Evolutionary conservation across 2,797 vertebrate genomes (phyloP).

Genomic region (Lindbergichthys nudifrons): DNA sequence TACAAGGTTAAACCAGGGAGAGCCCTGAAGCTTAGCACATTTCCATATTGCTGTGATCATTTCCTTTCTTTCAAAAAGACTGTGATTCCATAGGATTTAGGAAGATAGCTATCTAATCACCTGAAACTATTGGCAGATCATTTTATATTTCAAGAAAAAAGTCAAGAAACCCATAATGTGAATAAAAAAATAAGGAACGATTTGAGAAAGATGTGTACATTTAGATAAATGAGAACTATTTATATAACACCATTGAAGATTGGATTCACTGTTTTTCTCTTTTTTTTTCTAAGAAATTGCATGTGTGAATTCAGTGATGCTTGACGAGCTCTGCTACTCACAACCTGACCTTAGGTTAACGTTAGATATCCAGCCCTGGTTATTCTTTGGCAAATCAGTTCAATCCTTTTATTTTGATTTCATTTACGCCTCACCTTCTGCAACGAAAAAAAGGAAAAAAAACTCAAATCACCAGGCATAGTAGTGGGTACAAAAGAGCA

Average conservation of each 20-base stretch:
- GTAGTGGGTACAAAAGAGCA: constrained; percentile 90
- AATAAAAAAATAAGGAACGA: constrained; percentile 79
- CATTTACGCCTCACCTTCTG: constrained; percentile 87
- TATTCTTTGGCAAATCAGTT: constrained; percentile 68
- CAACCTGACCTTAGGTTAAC: constrained; percentile 85
- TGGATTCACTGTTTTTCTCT: constrained; percentile 74
- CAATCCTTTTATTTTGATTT: constrained; percentile 28
- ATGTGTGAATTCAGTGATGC: constrained; percentile 90
- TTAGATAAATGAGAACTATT: constrained; percentile 90
- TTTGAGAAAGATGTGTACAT: constrained; percentile 89
- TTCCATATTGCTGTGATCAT: constrained; percentile 84
- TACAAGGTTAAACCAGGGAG: constrained; percentile 82
- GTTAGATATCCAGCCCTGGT: constrained; percentile 85
- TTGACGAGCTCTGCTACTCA: constrained; percentile 91
- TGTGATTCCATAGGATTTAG: constrained; percentile 87
- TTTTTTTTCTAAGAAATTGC: constrained; percentile 75
- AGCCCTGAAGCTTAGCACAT: constrained; percentile 85
- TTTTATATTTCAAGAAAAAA: constrained; percentile 79
- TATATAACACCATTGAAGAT: constrained; percentile 86
- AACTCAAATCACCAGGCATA: constrained; percentile 85
- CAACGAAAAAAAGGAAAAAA: constrained; percentile 82
- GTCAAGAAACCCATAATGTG: constrained; percentile 72
- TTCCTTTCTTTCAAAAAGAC: constrained; percentile 83
- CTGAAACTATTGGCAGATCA: constrained; percentile 81
- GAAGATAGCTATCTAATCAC: constrained; percentile 76